Evolutionary conservation across 2,797 vertebrate genomes (phyloP), one percentile per base, ranked within the genome.

Genomic region (Australoheros facetus): DNA sequence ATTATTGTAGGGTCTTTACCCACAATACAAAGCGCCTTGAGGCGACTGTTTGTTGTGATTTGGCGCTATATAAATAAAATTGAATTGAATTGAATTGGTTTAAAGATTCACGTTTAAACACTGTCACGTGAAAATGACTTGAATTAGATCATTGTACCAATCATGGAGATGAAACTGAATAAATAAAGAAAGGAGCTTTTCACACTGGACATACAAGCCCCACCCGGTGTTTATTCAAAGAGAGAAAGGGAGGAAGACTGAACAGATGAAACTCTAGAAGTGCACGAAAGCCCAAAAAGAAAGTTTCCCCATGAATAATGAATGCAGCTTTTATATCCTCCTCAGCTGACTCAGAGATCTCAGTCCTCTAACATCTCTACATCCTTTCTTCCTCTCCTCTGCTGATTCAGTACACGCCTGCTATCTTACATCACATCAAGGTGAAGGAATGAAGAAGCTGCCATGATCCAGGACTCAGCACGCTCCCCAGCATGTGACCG

Each of bases 271-370:
- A 51, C 73, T 82, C 60, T 30, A 2, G 78, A 37, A 69, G 74
- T 16, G 60, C 5, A 3, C 76, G 60, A 64, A 70, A 79, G 79
- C 56, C 57, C 55, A 58, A 19, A 16, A 82, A 37, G 84, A 83
- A 84, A 34, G 28, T 74, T 77, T 71, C 14, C 17, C 7, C 55
- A 77, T 92, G 78, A 93, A 94, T 86, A 91, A 91, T 90, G 70
- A 78, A 92, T 79, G 66, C 55, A 23, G 85, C 80, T 81, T 86
- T 86, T 79, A 83, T 56, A 81, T 72, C 79, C 75, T 73, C 78
- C 78, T 48, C 51, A 5, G 58, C 77, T 11, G 0, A 51, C 71
- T 79, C 28, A 2, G 32, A 80, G 48, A 56, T 58, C 45, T 57
- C 56, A 21, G 5, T 69, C 59, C 57, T 54, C 45, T 72, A 53